Percentiles rank a stretch among this genome's conserved stretches.
Conservation (phyloP, 2,797 vertebrate genomes). For the Smutsia temminckii region DNA sequence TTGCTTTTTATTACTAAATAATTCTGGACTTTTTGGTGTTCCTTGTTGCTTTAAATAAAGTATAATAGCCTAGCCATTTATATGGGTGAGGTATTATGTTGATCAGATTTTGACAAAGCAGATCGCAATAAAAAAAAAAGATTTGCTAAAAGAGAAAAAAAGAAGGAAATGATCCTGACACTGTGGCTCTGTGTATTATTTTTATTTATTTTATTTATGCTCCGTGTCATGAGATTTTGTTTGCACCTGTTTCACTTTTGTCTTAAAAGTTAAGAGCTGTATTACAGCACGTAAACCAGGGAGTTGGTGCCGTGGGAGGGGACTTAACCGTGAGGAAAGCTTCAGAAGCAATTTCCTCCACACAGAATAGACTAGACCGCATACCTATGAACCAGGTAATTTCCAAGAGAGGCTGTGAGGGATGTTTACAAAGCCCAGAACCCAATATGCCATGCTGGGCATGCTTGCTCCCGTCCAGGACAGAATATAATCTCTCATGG, state of each 20-base stretch:
- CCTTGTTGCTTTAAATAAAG: constrained; percentile 67
- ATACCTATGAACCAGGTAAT: constrained; percentile 70
- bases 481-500: rapidly evolving
- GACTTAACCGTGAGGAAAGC: constrained; percentile 54
- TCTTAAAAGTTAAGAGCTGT: constrained; percentile 67
- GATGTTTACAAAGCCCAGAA: constrained; percentile 40
- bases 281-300: not conserved
- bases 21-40: constrained; percentile 56
- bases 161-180: not conserved
- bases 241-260: constrained; percentile 76
- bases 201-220: no score
- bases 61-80: constrained; percentile 39
- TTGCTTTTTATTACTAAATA: constrained; percentile 45
- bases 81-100: not conserved
- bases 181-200: not conserved
- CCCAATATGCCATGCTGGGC: not conserved
- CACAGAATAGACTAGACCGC: not conserved
- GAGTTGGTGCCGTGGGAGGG: constrained; percentile 61
- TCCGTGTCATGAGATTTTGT: not conserved
- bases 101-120: constrained; percentile 44
- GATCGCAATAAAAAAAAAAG: not conserved
- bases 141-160: not conserved
- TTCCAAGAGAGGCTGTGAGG: constrained; percentile 49
- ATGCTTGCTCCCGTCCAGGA: not conserved
- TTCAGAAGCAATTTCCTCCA: constrained; percentile 51